Base-by-base conservation (phyloP, 2,888 invertebrate species). In the Himalopsyche japonica region DNA sequence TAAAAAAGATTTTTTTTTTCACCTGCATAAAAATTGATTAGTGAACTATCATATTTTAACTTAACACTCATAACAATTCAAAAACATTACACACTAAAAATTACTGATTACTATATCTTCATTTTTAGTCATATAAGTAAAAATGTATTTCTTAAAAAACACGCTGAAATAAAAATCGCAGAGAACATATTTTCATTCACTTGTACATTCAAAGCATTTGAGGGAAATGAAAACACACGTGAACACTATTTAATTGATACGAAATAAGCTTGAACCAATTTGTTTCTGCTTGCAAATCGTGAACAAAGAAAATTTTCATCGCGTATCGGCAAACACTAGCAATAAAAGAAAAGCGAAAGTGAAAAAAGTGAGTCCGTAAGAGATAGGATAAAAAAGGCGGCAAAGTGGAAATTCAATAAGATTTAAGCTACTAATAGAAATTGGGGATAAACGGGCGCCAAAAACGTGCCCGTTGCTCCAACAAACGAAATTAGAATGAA, bases 401-500 rank as follows among this genome's bases (percentile, higher is more conserved):
- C 80, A 86, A 86, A 86, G 86, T 86, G 87, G 87, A 87, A 88
- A 88, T 88, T 87, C 86, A 87, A 87, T 87, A 87, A 86, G 84
- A 87, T 87, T 87, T 87, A 87, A 85, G 84, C 84, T 86, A 87
- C 86, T 86, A 86, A 87, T 86, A 87, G 85, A 87, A 87, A 87
- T 87, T 87, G 84, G 84, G 86, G 84, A 87, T 86, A 83, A 86
- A 87, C 86, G 86, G 82, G 85, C 84, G 78, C 30, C 78, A 83
- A 10, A 82, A 70, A 86, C 85, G 86, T 85, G 86, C 82, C 85
- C 82, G 83, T 70, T 85, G 81, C 82, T 82, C 83, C 83, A 77
- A 90, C 89, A 90, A 91, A 91, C 90, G 90, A 91, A 91, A 92
- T 91, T 91, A 91, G 90, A 91, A 91, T 91, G 90, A 90, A 91